A percentile compares a stretch with the other conserved stretches of the same genome.
Conservation (phyloP, 2,113 vertebrate genomes). For the Phylloscopus trochilus region DNA sequence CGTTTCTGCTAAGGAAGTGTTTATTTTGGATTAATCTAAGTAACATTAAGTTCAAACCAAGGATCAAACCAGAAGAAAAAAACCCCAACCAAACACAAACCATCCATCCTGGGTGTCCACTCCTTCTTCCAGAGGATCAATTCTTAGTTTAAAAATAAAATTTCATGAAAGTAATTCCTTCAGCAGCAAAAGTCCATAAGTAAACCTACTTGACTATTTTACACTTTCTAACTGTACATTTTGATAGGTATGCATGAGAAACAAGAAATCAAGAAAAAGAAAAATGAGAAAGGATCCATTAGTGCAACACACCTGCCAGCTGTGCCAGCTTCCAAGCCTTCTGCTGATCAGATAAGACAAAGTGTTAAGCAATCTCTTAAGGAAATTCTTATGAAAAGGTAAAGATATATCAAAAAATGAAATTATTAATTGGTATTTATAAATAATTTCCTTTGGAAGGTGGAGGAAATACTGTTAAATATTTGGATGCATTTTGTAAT, state of each 20-base stretch:
- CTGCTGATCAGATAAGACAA: slow-evolving; percentile 91
- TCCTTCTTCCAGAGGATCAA: neutral
- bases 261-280: slow-evolving; percentile 83
- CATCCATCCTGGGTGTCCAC: neutral
- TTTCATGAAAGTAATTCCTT: neutral
- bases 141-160: neutral
- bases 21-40: neutral
- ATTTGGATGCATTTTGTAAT: neutral
- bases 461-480: neutral
- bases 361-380: slow-evolving; percentile 93
- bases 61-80: neutral
- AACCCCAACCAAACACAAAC: accelerated
- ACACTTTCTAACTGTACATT: neutral
- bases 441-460: neutral
- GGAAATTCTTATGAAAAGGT: slow-evolving; percentile 95
- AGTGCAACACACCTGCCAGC: slow-evolving; percentile 30
- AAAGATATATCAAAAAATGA: neutral
- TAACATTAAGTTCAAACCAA: neutral
- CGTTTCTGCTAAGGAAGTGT: neutral
- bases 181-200: neutral
- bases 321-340: slow-evolving; percentile 83
- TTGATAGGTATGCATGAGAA: slow-evolving; percentile 79
- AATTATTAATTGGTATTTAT: neutral
- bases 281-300: slow-evolving; percentile 70
- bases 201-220: neutral